Base-by-base conservation (phyloP, 2,797 vertebrate species). In the Buceros bicornis region DNA sequence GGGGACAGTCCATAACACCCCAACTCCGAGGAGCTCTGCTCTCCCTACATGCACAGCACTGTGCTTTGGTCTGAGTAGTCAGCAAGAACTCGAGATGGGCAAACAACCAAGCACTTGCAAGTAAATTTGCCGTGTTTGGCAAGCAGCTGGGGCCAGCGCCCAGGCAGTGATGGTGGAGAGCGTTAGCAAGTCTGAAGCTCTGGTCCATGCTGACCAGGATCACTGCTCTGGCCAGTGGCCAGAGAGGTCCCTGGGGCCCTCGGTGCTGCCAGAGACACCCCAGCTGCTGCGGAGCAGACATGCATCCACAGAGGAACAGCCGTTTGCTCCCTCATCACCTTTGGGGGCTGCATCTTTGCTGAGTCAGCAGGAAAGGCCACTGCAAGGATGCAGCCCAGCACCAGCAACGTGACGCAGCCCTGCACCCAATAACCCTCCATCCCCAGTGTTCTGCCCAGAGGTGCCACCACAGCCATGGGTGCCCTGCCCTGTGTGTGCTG, bases 11-110 rank as follows among this genome's bases (percentile, higher is more conserved):
- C 0, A 0, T 42, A 60, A 19, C 6, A 2, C 14, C 47, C 40
- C 70, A 42, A 57, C 37, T 48, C n/a, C 0, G 0, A 20, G 45
- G 53, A 47, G 77, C 35, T 12, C 20, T 64, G 72, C 57, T 56
- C 24, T 56, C 37, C 37, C 37, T 42, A 0, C 3, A 0, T 4
- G 0, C 6, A 0, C 1, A 11, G 42, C 48, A 4, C 26, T 66
- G 22, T 37, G n/a, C 89, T 45, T 67, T 61, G 70, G 65, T n/a
- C 28, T 47, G 25, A 42, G 58, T 18, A 25, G 42, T 16, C 70
- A 69, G 47, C 47, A 54, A 17, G 56, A 50, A 25, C 64, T 85
- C 4, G 3, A 22, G 42, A 48, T 72, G 26, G 8, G 1, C 50
- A 26, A 62, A 25, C 31, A 50, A 2, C n/a, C 58, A 50, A 56